Evolutionary conservation across 2,113 vertebrate species (phyloP).

Genomic region (Halcyon senegalensis): DNA sequence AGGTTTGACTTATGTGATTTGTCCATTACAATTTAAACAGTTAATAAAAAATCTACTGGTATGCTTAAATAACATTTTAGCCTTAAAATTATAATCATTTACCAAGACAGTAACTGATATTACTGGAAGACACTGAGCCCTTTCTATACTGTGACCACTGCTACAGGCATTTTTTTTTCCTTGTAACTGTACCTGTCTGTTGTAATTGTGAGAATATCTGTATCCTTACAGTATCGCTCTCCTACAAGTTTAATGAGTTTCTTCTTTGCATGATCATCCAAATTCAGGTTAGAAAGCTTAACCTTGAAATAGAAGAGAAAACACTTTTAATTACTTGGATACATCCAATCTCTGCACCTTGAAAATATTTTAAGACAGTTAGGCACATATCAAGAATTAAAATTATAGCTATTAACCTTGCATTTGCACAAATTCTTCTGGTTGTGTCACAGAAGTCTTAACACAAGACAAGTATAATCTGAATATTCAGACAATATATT

Average conservation of each 20-base stretch:
- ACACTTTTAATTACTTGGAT: not conserved
- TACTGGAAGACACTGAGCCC: not conserved
- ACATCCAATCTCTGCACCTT: not conserved
- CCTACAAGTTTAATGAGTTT: constrained; percentile 91
- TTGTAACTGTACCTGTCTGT: constrained; percentile 83
- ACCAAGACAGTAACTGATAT: not conserved
- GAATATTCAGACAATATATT: not conserved
- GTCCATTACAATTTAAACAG: not conserved
- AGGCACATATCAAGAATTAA: not conserved
- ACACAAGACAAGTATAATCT: not conserved
- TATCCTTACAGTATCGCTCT: constrained; percentile 83
- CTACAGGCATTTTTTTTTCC: not conserved
- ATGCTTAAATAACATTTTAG: not conserved
- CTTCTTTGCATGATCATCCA: constrained; percentile 92
- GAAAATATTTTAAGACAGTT: not conserved
- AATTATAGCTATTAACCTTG: not conserved
- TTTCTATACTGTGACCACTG: not conserved
- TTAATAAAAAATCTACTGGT: not conserved
- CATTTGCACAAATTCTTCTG: not conserved
- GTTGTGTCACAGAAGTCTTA: not conserved
- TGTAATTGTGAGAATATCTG: constrained; percentile 86
- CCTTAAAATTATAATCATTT: not conserved
- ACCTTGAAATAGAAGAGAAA: constrained; percentile 77
- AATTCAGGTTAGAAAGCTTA: constrained; percentile 89
- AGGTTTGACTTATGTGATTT: not conserved